phyloP scores from a whole-genome alignment of 2,113 vertebrate species.

The Cephalopholis sonnerati region DNA sequence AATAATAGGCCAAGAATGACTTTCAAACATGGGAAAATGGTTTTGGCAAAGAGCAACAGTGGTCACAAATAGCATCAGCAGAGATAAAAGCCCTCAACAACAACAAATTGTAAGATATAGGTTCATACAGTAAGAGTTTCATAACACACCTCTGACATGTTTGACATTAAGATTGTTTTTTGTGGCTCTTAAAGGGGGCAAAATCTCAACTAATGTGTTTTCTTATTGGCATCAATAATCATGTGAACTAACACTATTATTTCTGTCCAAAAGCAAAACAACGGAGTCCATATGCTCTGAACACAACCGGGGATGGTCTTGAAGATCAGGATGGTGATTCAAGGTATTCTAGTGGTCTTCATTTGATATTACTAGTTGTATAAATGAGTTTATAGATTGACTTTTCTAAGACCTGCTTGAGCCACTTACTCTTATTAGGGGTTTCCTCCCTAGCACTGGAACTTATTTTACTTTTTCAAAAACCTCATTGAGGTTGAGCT shows the following conservation, averaged over 20 bases:
- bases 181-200: background rate
- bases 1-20: background rate
- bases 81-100: background rate
- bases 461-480: background rate
- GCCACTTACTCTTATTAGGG: background rate
- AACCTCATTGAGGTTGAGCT: background rate
- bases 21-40: background rate
- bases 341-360: conserved; percentile 85
- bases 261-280: conserved; percentile 88
- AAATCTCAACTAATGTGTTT: background rate
- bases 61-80: background rate
- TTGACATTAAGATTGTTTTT: background rate
- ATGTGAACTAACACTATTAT: background rate
- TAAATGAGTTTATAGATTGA: background rate
- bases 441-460: background rate
- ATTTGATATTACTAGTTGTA: background rate
- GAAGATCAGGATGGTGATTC: conserved; percentile 97
- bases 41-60: background rate
- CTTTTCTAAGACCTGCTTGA: conserved; percentile 10
- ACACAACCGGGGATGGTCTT: conserved; percentile 86
- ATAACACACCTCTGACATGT: background rate
- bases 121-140: background rate
- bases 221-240: background rate
- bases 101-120: background rate
- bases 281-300: conserved; percentile 92